Conservation (phyloP, 1,140 invertebrate species). For the Anastrepha ludens region DNA sequence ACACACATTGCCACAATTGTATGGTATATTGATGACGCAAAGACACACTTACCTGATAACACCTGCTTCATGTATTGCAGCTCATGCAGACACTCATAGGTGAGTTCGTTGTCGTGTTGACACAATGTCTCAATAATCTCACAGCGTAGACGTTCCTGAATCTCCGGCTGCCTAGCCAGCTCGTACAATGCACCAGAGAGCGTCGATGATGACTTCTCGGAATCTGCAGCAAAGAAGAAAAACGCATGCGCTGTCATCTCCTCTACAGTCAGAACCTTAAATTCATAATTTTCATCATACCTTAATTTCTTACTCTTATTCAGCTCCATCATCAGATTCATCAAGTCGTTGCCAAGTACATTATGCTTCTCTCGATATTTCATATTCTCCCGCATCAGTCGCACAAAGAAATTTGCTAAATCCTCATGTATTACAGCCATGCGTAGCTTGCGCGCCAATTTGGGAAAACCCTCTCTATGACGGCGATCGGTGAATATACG, state of each 20-base stretch:
- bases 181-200: conserved; percentile 74
- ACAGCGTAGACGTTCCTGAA: conserved; percentile 75
- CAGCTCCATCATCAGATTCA: conserved; percentile 72
- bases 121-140: conserved; percentile 73
- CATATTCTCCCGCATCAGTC: conserved; percentile 70
- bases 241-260: conserved; percentile 69
- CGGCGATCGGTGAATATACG: conserved; percentile 62
- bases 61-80: conserved; percentile 71
- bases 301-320: conserved; percentile 64
- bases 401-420: conserved; percentile 71
- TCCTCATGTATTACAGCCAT: conserved; percentile 67
- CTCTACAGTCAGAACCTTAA: conserved; percentile 64
- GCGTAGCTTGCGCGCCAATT: conserved; percentile 59
- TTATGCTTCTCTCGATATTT: conserved; percentile 72
- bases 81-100: conserved; percentile 67
- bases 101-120: conserved; percentile 61
- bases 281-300: conserved; percentile 59
- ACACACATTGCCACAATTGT: not conserved
- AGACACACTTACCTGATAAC: conserved; percentile 68
- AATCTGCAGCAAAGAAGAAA: conserved; percentile 70
- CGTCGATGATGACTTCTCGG: conserved; percentile 72
- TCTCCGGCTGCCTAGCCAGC: conserved; percentile 70
- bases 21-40: not conserved
- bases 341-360: conserved; percentile 72
- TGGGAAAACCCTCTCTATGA: conserved; percentile 61